These are phyloP conservation scores for Acomys russatus DNA, from an alignment of 2,797 vertebrate genomes.

Conservation along the genomic window DNA sequence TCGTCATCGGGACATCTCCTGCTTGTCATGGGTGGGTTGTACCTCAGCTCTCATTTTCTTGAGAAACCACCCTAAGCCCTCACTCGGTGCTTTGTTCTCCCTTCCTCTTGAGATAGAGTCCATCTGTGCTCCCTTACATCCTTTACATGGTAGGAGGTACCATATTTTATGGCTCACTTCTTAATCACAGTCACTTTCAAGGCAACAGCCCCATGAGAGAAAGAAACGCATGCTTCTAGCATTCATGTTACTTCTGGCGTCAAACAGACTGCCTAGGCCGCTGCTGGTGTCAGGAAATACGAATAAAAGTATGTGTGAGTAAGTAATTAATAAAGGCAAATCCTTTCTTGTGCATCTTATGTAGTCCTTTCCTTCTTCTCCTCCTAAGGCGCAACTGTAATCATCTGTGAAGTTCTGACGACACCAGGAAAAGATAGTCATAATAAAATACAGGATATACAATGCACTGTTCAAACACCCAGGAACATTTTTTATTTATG, in stretches of 20 bases:
- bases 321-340: neutral
- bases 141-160: neutral
- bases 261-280: neutral
- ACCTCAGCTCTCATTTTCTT: slow-evolving; percentile 2
- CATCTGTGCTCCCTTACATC: neutral
- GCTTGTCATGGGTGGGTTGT: neutral
- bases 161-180: neutral
- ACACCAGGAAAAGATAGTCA: slow-evolving; percentile 19
- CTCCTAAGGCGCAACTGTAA: neutral
- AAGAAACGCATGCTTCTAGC: neutral
- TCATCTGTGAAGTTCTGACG: neutral
- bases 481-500: slow-evolving; percentile 74
- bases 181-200: neutral
- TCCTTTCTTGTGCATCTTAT: neutral
- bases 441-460: slow-evolving; percentile 14
- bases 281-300: neutral
- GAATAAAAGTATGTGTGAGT: neutral
- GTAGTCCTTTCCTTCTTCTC: neutral
- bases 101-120: neutral
- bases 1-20: neutral
- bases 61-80: neutral
- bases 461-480: slow-evolving; percentile 51
- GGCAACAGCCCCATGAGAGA: neutral
- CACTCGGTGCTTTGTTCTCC: neutral
- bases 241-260: neutral